These are phyloP conservation scores for Aporophyla lueneburgensis DNA, from an alignment of 2,888 invertebrate species.

Conservation along the genomic window DNA sequence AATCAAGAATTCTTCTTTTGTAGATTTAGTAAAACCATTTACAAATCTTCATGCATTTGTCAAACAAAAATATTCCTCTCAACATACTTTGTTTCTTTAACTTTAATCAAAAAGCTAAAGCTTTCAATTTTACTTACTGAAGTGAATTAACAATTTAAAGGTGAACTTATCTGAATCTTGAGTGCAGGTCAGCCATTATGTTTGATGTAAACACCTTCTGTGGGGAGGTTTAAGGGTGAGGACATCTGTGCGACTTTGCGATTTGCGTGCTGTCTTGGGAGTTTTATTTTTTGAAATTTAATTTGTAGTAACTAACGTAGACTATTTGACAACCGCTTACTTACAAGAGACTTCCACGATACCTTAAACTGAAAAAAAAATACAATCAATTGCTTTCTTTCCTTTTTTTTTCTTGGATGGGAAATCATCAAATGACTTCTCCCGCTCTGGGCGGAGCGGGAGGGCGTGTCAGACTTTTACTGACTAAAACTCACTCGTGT, in stretches of 20 bases:
- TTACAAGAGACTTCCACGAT: too few relatives aligned
- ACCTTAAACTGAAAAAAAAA: too few relatives aligned
- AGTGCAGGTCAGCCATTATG: conserved; percentile 63
- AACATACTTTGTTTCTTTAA: background rate
- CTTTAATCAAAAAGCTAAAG: too few relatives aligned
- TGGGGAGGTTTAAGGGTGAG: conserved; percentile 34
- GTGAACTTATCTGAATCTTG: conserved; percentile 67
- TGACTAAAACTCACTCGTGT: too few relatives aligned
- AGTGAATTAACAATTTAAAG: conserved; percentile 68
- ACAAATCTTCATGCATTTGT: background rate
- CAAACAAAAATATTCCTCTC: background rate
- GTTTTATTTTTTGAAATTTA: too few relatives aligned
- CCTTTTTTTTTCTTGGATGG: too few relatives aligned
- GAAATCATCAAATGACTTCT: too few relatives aligned
- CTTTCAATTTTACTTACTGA: conserved; percentile 14
- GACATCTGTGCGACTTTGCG: conserved; percentile 45
- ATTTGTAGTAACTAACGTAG: too few relatives aligned
- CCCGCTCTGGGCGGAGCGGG: too few relatives aligned
- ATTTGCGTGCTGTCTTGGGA: background rate
- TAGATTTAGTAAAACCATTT: background rate
- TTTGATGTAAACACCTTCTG: conserved; percentile 67
- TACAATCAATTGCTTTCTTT: too few relatives aligned
- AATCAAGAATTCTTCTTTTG: background rate
- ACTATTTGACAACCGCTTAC: too few relatives aligned
- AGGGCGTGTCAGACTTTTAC: too few relatives aligned